Base-by-base conservation (phyloP, 2,113 vertebrate genomes). In the Microcebus tavaratra region DNA sequence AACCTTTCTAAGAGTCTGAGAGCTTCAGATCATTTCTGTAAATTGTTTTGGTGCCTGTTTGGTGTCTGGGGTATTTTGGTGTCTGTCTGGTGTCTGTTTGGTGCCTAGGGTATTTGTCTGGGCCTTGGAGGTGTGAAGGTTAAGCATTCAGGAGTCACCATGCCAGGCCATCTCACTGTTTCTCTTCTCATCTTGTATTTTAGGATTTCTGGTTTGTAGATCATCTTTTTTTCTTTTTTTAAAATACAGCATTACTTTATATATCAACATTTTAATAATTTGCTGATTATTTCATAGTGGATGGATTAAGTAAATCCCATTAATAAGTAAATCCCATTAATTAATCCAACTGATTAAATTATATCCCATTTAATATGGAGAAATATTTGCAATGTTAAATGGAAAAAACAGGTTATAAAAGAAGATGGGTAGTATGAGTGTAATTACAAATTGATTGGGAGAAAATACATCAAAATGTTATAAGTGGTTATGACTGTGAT, bases 391-490 rank as follows among this genome's bases (percentile, higher is more conserved):
- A 81, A 8, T 86, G 80, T 76, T 95, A 83, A 72, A n/a, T 50
- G 20, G 36, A 68, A 80, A 80, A 95, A 86, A 3, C 21, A 59
- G 21, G 7, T 84, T 89, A 68, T 6, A 13, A 75, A 86, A 84
- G 70, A 78, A 73, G 45, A 59, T 57, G 45, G 6, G n/a, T 29
- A 34, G 12, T 10, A 6, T 67, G 29, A 59, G 80, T 95, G 50
- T 88, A 88, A 42, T 81, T 67, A 67, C 42, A 92, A 55, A 67
- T 45, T 48, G 14, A 78, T 55, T 61, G 55, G 34, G 83, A 83
- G 81, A 81, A 92, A 93, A 96, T 55, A 67, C 31, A 45, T 81
- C 50, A 85, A 59, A 95, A 42, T 84, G n/a, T 79, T 92, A 48
- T 3, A 88, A 79, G 17, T 80, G 75, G 36, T 70, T 92, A 31